Percentiles rank a stretch among this genome's conserved stretches.
These are phyloP conservation scores for Pteria penguin DNA, from an alignment of 2,888 invertebrate genomes.

Conservation along the genomic window DNA sequence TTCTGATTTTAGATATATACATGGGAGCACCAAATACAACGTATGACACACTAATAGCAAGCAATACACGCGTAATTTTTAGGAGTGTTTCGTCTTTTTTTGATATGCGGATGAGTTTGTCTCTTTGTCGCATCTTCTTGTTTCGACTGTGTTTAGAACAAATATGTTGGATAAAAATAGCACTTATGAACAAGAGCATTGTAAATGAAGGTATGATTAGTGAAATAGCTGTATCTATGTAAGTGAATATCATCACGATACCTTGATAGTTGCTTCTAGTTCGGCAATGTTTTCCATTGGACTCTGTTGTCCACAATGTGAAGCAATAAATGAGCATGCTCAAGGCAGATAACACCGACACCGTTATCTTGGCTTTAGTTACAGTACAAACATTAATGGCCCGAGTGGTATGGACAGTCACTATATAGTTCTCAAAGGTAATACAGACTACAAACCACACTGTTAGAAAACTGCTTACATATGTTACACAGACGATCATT, in stretches of 20 bases:
- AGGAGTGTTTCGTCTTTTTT: constrained; percentile 62
- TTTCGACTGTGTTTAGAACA: constrained; percentile 37
- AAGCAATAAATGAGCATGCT: constrained; percentile 52
- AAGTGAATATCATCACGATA: constrained; percentile 56
- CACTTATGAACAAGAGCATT: constrained; percentile 59
- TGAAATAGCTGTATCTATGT: constrained; percentile 60
- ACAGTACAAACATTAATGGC: constrained; percentile 35
- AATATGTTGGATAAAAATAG: constrained; percentile 57
- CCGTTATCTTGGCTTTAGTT: constrained; percentile 30
- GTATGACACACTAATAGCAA: constrained; percentile 67
- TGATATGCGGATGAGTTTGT: constrained; percentile 48
- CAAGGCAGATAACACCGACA: constrained; percentile 12
- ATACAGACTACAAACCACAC: constrained; percentile 83
- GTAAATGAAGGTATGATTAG: constrained; percentile 60
- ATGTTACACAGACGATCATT: constrained; percentile 86
- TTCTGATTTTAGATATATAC: constrained; percentile 64
- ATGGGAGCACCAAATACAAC: constrained; percentile 63
- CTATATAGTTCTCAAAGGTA: constrained; percentile 38
- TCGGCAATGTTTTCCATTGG: constrained; percentile 46
- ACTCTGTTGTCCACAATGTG: constrained; percentile 56
- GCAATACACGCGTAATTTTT: constrained; percentile 64
- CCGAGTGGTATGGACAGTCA: constrained; percentile 24
- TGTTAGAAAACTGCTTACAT: constrained; percentile 70
- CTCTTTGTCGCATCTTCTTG: constrained; percentile 28
- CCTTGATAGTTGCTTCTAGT: constrained; percentile 48